These are phyloP conservation scores for Sebastes matsubarae DNA, from an alignment of 2,797 vertebrate species.

Conservation along the genomic window DNA sequence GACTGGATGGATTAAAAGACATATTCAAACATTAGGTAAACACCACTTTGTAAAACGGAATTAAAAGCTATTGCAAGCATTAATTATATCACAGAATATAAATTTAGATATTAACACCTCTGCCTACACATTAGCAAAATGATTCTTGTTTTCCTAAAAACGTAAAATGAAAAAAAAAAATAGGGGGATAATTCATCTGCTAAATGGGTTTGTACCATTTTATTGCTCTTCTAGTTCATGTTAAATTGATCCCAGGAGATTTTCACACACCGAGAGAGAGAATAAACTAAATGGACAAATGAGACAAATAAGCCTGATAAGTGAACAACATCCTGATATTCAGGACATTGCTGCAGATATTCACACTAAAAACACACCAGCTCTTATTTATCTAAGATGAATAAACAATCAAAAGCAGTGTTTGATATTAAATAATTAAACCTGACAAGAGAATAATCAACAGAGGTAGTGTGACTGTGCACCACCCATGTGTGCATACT, in stretches of 20 bases:
- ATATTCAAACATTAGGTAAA: neutral
- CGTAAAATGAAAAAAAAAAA: neutral
- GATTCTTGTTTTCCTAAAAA: constrained; percentile 18
- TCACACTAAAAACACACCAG: neutral
- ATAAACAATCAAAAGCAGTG: neutral
- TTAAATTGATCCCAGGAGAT: constrained; percentile 9
- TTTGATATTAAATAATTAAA: neutral
- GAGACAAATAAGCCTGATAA: neutral
- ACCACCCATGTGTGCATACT: neutral
- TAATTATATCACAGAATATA: neutral
- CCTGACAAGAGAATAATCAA: neutral
- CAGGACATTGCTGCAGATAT: neutral
- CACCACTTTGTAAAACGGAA: neutral
- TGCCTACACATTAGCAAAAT: neutral
- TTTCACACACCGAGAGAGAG: neutral
- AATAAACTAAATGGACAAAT: constrained; percentile 1
- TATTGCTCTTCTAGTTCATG: neutral
- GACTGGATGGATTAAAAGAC: neutral
- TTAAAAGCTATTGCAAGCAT: neutral
- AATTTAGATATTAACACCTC: neutral
- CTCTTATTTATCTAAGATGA: neutral
- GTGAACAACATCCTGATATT: neutral
- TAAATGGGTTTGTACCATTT: constrained; percentile 9
- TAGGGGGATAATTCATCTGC: neutral
- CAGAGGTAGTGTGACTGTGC: neutral